Base-by-base conservation (phyloP, 2,797 vertebrate genomes). In the Paramormyrops hopkinsi region DNA sequence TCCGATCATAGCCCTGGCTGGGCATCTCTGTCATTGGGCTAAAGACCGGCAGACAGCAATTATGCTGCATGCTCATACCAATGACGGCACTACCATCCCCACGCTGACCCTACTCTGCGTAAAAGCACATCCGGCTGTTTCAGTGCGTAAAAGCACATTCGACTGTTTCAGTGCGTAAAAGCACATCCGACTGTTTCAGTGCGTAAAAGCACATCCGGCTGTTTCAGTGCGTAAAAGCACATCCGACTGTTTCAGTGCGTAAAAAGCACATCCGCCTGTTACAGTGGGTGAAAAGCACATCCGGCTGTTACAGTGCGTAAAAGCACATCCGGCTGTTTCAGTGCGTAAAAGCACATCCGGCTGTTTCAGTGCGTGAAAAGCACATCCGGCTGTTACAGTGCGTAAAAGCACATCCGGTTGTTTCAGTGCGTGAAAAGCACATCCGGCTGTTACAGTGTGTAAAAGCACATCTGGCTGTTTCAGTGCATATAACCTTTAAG, bases 271-370 rank as follows among this genome's bases (percentile, higher is more conserved):
- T 56, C 0, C 0, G 0, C 0, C n/a, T 22, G 0, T 59, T 59
- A 8, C 5, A n/a, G 54, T 7, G 1, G 1, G 0, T 56, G 1
- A 56, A 56, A 7, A 54, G 19, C 54, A 56, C 54, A 56, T 56
- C 0, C 0, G 0, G 2, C n/a, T 22, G 0, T 59, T 59, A 8
- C n/a, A 59, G 56, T 8, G 3, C 3, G 0, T 46, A 62, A 62
- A 6, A 48, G 53, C 53, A 54, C 53, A 54, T 54, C 53, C 0
- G 17, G 53, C 3, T 19, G 17, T 54, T 54, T 19, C 53, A 19
- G 53, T 19, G 14, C 4, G 53, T 19, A 54, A 54, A 54, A 19
- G 17, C 53, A 54, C 3, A 54, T 54, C 53, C 0, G 0, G 17
- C n/a, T 56, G 54, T 56, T 56, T 56, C 17, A n/a, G 19, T 7